Conservation (phyloP, 1,140 invertebrate species). For the Sipha flava region DNA sequence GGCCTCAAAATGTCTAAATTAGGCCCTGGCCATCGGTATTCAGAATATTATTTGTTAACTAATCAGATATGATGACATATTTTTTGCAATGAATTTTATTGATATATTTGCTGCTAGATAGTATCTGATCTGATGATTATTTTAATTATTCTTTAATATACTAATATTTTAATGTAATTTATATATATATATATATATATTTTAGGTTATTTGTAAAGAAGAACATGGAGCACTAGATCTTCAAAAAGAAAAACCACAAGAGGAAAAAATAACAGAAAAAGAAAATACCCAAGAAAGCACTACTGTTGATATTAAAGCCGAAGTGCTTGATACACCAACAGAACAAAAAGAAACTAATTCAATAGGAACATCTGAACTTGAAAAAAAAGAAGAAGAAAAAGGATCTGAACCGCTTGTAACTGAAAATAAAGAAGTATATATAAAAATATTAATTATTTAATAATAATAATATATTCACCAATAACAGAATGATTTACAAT, state of each 20-base stretch:
- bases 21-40: too few relatives aligned
- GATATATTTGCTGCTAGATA: background rate
- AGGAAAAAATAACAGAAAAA: constrained; percentile 43
- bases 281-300: constrained; percentile 35
- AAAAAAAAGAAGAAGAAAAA: constrained; percentile 37
- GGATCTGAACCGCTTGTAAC: constrained; percentile 34
- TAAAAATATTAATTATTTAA: too few relatives aligned
- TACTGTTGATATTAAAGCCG: background rate
- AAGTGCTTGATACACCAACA: background rate
- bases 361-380: constrained; percentile 42
- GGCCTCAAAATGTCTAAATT: too few relatives aligned
- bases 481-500: too few relatives aligned
- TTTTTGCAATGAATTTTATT: background rate
- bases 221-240: constrained; percentile 42
- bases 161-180: background rate
- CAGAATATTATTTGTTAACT: too few relatives aligned
- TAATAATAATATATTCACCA: too few relatives aligned
- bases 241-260: constrained; percentile 45
- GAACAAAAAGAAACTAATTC: constrained; percentile 43
- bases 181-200: background rate
- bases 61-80: background rate
- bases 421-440: constrained; percentile 23
- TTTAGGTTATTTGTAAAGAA: constrained; percentile 41
- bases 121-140: background rate
- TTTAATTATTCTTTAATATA: too few relatives aligned